Conservation (phyloP, 2,113 vertebrate genomes). For the Recurvirostra avosetta region DNA sequence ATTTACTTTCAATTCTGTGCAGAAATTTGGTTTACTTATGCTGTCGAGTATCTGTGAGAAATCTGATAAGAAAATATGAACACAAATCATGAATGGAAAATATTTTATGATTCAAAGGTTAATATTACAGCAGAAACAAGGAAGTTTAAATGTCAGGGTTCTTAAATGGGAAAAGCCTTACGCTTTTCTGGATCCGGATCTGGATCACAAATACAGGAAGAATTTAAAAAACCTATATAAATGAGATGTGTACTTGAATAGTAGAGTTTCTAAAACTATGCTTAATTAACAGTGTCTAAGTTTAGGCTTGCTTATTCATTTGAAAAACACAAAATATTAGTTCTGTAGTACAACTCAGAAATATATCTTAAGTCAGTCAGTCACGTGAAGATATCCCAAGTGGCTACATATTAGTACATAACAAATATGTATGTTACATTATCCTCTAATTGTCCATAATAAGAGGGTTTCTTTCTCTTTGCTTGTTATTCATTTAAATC, state of each 20-base stretch:
- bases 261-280: conserved; percentile 3
- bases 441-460: conserved; percentile 30
- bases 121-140: not conserved
- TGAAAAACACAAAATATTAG: not conserved
- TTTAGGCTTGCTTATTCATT: conserved; percentile 21
- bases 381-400: conserved; percentile 16
- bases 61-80: not conserved
- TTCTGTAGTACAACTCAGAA: not conserved
- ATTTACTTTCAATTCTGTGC: not conserved
- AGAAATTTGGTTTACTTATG: conserved; percentile 33
- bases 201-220: not conserved
- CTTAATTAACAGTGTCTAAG: not conserved
- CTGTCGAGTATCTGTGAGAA: not conserved
- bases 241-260: not conserved
- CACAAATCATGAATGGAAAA: not conserved
- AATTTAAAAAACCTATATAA: not conserved
- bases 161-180: not conserved
- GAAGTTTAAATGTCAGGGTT: not conserved
- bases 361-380: not conserved
- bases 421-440: conserved; percentile 33
- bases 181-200: not conserved
- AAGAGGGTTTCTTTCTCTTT: conserved; percentile 2
- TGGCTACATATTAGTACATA: not conserved
- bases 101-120: not conserved
- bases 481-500: conserved; percentile 41